A percentile compares a stretch with the other conserved stretches of the same genome.
Evolutionary conservation across 92 coral and sea anemone genomes (phyloP).

Genomic region (Muricea muricata): DNA sequence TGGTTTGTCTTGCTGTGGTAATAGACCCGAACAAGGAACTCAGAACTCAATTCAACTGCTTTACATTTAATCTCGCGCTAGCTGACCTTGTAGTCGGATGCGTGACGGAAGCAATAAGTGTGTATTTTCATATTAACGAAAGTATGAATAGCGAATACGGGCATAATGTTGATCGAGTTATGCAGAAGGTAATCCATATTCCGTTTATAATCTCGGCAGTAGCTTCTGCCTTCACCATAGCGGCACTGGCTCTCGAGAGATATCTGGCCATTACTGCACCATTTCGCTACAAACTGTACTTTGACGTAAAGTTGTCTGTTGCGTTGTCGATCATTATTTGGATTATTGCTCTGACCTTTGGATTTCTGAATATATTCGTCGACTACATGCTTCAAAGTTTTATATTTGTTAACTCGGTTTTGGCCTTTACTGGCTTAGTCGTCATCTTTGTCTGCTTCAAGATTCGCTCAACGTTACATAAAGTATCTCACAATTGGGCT

Average conservation of each 20-base stretch:
- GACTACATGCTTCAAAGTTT: neutral
- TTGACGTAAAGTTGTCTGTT: neutral
- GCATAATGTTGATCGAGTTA: neutral
- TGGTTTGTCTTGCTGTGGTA: constrained; percentile 7
- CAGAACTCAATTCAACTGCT: constrained; percentile 36
- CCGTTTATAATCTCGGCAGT: constrained; percentile 73
- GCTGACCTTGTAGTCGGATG: constrained; percentile 28
- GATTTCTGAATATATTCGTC: neutral
- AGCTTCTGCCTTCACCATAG: constrained; percentile 78
- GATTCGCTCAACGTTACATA: neutral
- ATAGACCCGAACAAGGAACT: constrained; percentile 28
- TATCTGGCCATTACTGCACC: constrained; percentile 70
- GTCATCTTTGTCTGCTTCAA: neutral
- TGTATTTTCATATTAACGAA: neutral
- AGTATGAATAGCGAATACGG: neutral
- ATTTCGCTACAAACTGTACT: neutral
- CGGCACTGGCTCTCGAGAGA: constrained; percentile 78
- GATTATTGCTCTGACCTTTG: neutral
- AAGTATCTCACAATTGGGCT: neutral
- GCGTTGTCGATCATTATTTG: neutral
- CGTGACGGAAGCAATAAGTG: neutral
- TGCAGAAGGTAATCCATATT: constrained; percentile 63
- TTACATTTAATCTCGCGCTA: constrained; percentile 29
- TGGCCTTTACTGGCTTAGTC: neutral
- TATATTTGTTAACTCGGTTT: neutral